A percentile compares a stretch with the other conserved stretches of the same genome.
These are phyloP conservation scores for Colletes gigas DNA, from an alignment of 1,140 invertebrate species.

Conservation along the genomic window DNA sequence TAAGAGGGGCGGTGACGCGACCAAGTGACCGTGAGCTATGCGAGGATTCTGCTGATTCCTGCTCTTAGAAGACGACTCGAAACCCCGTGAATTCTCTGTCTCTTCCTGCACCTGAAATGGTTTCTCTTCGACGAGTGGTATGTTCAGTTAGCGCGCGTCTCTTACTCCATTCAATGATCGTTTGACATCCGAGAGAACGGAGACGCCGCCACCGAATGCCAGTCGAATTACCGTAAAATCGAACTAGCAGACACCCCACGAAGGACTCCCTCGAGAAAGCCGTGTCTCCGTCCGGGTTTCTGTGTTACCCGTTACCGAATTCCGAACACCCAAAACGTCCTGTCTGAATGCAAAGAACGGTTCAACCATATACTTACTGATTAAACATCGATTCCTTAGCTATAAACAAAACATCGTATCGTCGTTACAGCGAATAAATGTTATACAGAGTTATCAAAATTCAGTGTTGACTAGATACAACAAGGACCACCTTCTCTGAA, in stretches of 20 bases:
- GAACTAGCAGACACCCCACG: conserved; percentile 61
- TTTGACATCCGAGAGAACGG: conserved; percentile 67
- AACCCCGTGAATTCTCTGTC: conserved; percentile 53
- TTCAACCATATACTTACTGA: no score
- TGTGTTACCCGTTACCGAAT: conserved; percentile 58
- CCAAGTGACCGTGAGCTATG: conserved; percentile 55
- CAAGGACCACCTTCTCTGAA: no score
- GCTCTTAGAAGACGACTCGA: conserved; percentile 49
- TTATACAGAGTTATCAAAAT: no score
- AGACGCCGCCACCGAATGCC: conserved; percentile 59
- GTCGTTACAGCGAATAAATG: no score
- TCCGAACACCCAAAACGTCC: conserved; percentile 46
- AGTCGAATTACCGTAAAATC: conserved; percentile 71
- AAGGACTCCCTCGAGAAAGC: conserved; percentile 36
- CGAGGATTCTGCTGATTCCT: conserved; percentile 47
- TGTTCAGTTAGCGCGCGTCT: conserved; percentile 46
- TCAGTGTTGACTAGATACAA: no score
- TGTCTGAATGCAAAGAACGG: not conserved
- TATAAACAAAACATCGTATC: no score
- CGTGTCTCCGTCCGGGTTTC: conserved; percentile 36
- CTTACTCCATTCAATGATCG: conserved; percentile 56
- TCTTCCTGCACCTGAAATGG: not conserved
- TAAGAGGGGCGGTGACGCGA: conserved; percentile 33
- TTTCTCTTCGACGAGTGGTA: conserved; percentile 26
- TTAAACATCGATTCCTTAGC: no score